These are phyloP conservation scores for Oeneis ivallda DNA, from an alignment of 2,888 invertebrate species.

Conservation along the genomic window DNA sequence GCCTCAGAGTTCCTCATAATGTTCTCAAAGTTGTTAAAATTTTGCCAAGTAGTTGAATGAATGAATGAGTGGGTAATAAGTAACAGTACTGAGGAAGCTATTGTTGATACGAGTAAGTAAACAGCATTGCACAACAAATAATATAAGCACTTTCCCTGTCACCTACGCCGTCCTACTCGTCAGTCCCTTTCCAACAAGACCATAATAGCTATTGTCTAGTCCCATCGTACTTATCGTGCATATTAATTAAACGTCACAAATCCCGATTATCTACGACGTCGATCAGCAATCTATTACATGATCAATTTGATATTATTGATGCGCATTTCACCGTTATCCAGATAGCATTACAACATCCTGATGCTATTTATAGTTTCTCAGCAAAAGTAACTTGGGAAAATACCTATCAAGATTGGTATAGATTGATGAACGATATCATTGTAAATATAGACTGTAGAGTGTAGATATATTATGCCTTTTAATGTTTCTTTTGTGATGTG, in stretches of 20 bases:
- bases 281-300: constrained; percentile 26
- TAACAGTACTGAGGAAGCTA: too few species aligned
- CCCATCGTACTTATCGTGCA: constrained; percentile 23
- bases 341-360: not conserved
- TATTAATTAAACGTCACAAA: constrained; percentile 38
- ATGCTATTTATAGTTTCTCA: constrained; percentile 4
- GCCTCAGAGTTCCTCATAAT: too few species aligned
- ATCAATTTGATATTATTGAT: constrained; percentile 20
- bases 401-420: not conserved
- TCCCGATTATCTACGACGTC: constrained; percentile 36
- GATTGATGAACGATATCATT: constrained; percentile 1
- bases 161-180: constrained; percentile 10
- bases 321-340: constrained; percentile 4
- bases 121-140: constrained; percentile 2
- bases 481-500: not conserved
- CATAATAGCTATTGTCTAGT: constrained; percentile 8
- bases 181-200: constrained; percentile 18
- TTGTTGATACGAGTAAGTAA: not conserved
- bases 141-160: constrained; percentile 19
- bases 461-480: not conserved
- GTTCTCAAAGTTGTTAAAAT: too few species aligned
- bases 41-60: too few species aligned
- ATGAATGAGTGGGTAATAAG: too few species aligned
- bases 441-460: not conserved
- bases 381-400: not conserved